Evolutionary conservation across 2,797 vertebrate genomes (phyloP).

Genomic region (Coranthus polyacanthus): DNA sequence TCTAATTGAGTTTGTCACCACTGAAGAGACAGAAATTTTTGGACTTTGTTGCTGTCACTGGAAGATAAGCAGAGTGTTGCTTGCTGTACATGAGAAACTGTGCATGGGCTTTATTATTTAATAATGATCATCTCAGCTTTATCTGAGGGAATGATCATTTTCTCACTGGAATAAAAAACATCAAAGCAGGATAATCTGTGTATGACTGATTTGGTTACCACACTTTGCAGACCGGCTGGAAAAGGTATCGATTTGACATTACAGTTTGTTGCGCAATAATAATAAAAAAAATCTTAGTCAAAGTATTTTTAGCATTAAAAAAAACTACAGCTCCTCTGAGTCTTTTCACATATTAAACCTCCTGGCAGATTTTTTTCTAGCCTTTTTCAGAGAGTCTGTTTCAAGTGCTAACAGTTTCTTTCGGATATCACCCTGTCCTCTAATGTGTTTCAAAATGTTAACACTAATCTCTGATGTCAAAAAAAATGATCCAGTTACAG

Average conservation of each 20-base stretch:
- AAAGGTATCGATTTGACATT: background rate
- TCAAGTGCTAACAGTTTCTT: too few species aligned
- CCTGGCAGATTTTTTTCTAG: too few species aligned
- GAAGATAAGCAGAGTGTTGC: constrained; percentile 8
- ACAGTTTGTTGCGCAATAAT: too few species aligned
- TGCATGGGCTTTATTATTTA: constrained; percentile 50
- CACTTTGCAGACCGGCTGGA: background rate
- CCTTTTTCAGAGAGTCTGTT: too few species aligned
- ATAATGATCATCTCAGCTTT: constrained; percentile 17
- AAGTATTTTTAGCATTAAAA: too few species aligned
- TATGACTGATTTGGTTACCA: background rate
- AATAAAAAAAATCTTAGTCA: too few species aligned
- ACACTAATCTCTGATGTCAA: too few species aligned
- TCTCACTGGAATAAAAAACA: constrained; percentile 41
- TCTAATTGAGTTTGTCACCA: constrained; percentile 2
- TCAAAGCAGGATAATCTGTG: background rate
- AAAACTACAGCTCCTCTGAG: too few species aligned
- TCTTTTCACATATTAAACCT: too few species aligned
- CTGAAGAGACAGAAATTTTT: background rate
- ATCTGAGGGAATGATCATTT: constrained; percentile 11
- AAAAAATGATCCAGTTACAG: too few species aligned
- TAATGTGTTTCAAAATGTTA: too few species aligned
- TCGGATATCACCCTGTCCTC: too few species aligned
- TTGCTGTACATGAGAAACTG: constrained; percentile 12
- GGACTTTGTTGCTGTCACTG: constrained; percentile 11